Evolutionary conservation across 2,888 invertebrate genomes (phyloP), one percentile per base, ranked within the genome.

Genomic region (Napeogenes sylphis): DNA sequence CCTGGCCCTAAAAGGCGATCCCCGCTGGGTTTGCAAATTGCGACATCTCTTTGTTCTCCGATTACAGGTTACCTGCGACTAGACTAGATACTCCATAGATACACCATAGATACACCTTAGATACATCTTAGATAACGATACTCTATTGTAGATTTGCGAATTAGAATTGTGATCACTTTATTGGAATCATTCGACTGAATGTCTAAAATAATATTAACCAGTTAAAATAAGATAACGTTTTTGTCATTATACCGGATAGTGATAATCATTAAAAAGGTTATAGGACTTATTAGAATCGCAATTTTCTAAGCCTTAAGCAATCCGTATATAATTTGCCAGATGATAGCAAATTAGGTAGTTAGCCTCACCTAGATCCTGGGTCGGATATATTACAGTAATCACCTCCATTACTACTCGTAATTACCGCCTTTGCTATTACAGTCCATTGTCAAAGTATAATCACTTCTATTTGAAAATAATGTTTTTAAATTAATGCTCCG

Each of bases 11-110:
- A 68, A 89, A 73, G 88, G 89, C 65, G 71, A 72, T 67, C 74
- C 82, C 77, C 84, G 85, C 82, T 79, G 78, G 71, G 81, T 75
- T 85, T 87, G 89, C 90, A 89, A 89, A 89, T 89, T 89, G 87
- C 83, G 68, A 89, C 90, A 89, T 78, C 77, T 78, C 83, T 88
- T 89, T 89, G 89, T 89, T 83, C 79, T 70, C 76, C 75, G 73
- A 75, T 76, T 76, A 78, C 75, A 77, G 69, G 45, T 55, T 45
- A 57, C 42, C 55, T 53, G 47, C 56, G 53, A 60, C 59, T 62
- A 33, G 62, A 38, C 45, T 32, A 54, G 55, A 59, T 55, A 59
- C 54, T 5, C 38, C 54, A 21, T n/a, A 30, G 51, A 30, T 51
- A 51, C 51, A 47, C 45, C 59, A 55, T 55, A 62, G 66, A 66